Percentiles rank a stretch among this genome's conserved stretches.
Conservation (phyloP, 2,888 invertebrate species). For the Nipponacmea schrenckii region DNA sequence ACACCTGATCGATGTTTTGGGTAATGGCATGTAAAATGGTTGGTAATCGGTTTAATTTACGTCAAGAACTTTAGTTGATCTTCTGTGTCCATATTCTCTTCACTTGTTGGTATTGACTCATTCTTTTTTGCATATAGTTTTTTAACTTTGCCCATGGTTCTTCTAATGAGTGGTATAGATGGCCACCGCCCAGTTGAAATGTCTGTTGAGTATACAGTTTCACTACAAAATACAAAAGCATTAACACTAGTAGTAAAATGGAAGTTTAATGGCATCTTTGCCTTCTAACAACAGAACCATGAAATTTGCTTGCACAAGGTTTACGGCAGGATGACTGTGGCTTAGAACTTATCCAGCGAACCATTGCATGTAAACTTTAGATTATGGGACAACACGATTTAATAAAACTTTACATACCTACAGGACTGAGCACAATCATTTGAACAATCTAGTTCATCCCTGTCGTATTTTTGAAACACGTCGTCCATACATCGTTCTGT, state of each 20-base stretch:
- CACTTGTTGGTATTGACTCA: background rate
- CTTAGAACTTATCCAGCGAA: too few relatives aligned
- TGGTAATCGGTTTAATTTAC: background rate
- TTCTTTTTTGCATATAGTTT: background rate
- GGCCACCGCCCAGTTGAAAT: conserved; percentile 13
- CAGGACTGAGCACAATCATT: background rate
- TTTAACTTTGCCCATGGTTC: background rate
- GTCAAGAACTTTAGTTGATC: background rate
- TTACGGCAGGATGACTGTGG: too few relatives aligned
- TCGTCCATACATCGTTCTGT: background rate
- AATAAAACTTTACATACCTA: background rate
- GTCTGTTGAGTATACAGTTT: conserved; percentile 8
- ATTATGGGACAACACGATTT: too few relatives aligned
- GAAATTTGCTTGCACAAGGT: too few relatives aligned
- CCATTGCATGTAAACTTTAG: too few relatives aligned
- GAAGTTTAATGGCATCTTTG: too few relatives aligned
- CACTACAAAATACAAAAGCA: conserved; percentile 6
- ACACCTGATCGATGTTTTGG: too few relatives aligned
- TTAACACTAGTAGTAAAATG: too few relatives aligned
- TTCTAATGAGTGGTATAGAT: background rate
- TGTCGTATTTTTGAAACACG: background rate
- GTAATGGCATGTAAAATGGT: too few relatives aligned
- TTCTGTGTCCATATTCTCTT: conserved; percentile 7
- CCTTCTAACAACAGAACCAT: too few relatives aligned
- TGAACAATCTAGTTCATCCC: background rate